Conservation (phyloP, 2,113 vertebrate species). For the Platycercus adscitus region DNA sequence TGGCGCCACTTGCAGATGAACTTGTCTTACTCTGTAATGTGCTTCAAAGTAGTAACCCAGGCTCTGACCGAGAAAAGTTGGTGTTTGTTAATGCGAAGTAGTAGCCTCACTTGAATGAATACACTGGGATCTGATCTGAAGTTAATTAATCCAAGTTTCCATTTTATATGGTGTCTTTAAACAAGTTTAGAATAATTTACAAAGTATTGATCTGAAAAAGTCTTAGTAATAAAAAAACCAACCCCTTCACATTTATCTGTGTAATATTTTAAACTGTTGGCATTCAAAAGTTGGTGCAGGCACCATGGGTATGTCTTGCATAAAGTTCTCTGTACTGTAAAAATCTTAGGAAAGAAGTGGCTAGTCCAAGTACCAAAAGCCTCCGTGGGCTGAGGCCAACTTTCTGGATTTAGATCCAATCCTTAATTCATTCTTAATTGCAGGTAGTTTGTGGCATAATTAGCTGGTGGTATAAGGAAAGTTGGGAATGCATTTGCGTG, state of each 20-base stretch:
- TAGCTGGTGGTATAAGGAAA: not conserved
- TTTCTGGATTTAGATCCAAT: not conserved
- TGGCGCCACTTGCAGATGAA: not conserved
- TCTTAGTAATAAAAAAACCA: not conserved
- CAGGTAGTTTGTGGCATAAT: not conserved
- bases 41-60: not conserved
- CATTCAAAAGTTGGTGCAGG: not conserved
- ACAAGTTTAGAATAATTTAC: not conserved
- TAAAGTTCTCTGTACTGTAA: not conserved
- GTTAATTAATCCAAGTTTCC: not conserved
- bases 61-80: not conserved
- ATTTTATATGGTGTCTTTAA: not conserved
- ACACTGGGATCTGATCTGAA: not conserved
- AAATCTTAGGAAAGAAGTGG: not conserved
- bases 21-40: not conserved
- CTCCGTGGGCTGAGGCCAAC: not conserved
- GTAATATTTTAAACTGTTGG: not conserved
- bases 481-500: not conserved
- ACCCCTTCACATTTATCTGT: not conserved
- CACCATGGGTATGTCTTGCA: accelerated
- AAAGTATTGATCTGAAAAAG: not conserved
- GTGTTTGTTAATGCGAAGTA: not conserved
- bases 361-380: not conserved
- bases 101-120: not conserved
- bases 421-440: not conserved